phyloP scores from a whole-genome alignment of 2,888 invertebrate species.

The Coecobrya sp. region DNA sequence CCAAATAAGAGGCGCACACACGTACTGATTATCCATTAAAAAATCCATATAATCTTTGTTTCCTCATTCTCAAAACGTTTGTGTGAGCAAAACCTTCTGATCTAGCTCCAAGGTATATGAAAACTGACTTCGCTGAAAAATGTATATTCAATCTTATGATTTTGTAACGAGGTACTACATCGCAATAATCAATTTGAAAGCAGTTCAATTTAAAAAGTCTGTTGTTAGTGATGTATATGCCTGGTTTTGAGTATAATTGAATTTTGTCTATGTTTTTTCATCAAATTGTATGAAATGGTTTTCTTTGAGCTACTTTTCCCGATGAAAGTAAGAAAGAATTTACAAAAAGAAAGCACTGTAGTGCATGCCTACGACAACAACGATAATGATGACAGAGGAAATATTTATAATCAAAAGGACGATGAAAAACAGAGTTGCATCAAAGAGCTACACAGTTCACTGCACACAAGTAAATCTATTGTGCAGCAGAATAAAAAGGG shows the following conservation, averaged over 20 bases:
- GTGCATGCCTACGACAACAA: neutral
- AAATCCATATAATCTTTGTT: no score
- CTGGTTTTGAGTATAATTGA: neutral
- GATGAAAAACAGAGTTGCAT: neutral
- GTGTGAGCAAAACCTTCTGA: no score
- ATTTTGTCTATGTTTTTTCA: no score
- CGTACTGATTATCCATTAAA: no score
- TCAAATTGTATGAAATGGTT: neutral
- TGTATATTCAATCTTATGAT: neutral
- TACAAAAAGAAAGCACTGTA: neutral
- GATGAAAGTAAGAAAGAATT: neutral
- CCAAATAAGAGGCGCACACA: no score
- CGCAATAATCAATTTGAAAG: neutral
- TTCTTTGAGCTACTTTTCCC: neutral
- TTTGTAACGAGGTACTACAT: neutral
- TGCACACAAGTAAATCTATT: no score
- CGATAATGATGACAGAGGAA: neutral
- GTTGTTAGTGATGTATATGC: neutral
- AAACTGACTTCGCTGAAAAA: neutral
- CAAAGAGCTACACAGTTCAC: neutral
- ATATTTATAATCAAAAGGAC: neutral
- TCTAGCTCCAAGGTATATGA: neutral
- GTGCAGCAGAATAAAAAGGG: no score
- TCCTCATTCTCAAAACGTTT: no score
- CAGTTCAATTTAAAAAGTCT: neutral